phyloP scores from a whole-genome alignment of 2,888 invertebrate genomes.

The Lycaena phlaeas region DNA sequence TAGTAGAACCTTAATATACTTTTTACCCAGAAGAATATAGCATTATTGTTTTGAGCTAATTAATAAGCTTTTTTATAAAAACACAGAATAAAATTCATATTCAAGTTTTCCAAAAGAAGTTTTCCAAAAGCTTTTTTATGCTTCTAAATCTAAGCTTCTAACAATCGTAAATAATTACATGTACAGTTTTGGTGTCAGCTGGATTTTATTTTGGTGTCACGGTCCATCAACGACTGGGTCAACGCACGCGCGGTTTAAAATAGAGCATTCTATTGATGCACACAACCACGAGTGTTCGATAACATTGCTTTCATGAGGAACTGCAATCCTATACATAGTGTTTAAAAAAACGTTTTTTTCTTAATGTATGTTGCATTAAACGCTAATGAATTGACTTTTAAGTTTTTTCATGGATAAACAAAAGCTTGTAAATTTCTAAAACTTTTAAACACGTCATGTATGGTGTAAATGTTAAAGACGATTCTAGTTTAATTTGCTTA shows the following conservation, averaged over 20 bases:
- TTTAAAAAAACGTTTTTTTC: not conserved
- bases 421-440: not conserved
- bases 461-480: too few species aligned
- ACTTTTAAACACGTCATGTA: not conserved
- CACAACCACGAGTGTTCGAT: slow-evolving; percentile 7
- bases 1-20: too few species aligned
- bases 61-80: too few species aligned
- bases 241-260: slow-evolving; percentile 18
- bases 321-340: slow-evolving; percentile 7
- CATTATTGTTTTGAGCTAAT: too few species aligned
- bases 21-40: too few species aligned
- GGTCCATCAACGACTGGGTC: slow-evolving; percentile 14
- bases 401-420: not conserved
- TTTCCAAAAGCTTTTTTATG: too few species aligned
- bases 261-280: slow-evolving; percentile 14
- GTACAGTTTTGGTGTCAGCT: slow-evolving; percentile 9
- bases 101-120: too few species aligned
- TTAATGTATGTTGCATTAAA: not conserved
- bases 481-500: too few species aligned
- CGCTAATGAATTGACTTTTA: not conserved
- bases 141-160: too few species aligned
- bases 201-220: slow-evolving; percentile 12
- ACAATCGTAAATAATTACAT: too few species aligned
- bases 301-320: not conserved
- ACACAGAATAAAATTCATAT: too few species aligned